Evolutionary conservation across 1,140 invertebrate genomes (phyloP).

Genomic region (Stenopsyche tienmushanensis): DNA sequence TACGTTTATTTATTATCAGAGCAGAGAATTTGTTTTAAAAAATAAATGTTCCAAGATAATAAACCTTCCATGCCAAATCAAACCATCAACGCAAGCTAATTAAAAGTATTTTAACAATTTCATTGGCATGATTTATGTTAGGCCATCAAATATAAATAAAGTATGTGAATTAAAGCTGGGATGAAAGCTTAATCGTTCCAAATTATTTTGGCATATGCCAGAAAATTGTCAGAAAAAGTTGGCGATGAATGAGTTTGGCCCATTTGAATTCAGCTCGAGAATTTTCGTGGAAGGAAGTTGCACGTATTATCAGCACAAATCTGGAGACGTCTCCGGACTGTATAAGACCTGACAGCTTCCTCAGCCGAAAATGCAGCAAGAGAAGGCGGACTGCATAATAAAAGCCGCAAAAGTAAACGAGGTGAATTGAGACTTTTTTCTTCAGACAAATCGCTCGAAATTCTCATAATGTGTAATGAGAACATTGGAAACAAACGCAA

Average conservation of each 20-base stretch:
- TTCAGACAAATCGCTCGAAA: not conserved
- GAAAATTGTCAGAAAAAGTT: not conserved
- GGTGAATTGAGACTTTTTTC: not conserved
- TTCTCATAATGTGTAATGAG: no score
- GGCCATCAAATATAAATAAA: no score
- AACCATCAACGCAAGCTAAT: no score
- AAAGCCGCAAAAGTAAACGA: no score
- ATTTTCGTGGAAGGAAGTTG: conserved; percentile 10
- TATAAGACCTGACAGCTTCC: conserved; percentile 7
- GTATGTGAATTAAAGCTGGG: no score
- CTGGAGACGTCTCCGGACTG: conserved; percentile 15
- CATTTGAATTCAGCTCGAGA: conserved; percentile 5
- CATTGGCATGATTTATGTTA: no score
- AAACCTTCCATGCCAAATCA: no score
- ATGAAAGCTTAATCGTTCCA: not conserved
- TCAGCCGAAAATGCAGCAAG: conserved; percentile 11
- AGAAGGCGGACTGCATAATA: not conserved
- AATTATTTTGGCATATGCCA: not conserved
- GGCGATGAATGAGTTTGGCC: not conserved
- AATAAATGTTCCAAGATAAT: no score
- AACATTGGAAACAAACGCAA: no score
- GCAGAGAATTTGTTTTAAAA: no score
- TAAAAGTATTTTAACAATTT: no score
- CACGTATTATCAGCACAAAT: conserved; percentile 14
- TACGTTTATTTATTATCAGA: no score